Evolutionary conservation across 2,888 invertebrate genomes (phyloP), one percentile per base, ranked within the genome.

Genomic region (Odontothrips loti): DNA sequence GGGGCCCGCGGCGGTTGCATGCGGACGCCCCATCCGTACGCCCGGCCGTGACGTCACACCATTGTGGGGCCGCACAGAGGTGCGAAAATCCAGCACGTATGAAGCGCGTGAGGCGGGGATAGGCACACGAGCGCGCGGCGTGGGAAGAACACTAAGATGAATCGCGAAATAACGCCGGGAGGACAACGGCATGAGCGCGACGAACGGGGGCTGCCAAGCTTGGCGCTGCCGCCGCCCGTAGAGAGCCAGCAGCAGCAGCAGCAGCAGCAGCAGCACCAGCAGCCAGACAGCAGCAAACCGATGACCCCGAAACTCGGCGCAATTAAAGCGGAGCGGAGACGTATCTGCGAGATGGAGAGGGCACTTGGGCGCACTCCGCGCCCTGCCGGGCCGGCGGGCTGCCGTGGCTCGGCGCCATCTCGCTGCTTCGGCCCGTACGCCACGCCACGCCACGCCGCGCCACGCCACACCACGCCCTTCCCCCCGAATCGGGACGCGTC

Each of bases 391-490:
- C n/a, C n/a, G n/a, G 63, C 63, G 63, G 1, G 63, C 63, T 3
- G 68, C 68, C n/a, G 58, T 27, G 12, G 68, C 68, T 12, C 68
- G 68, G 8, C 68, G 68, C 23, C 68, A 23, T 9, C 63, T 11
- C 68, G 23, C n/a, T 23, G 23, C 68, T 20, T 8, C 63, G n/a
- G 20, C 17, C 8, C 68, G 68, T 68, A n/a, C n/a, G 51, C 48
- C 48, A 9, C 48, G 48, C 48, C 48, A 9, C 27, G 78, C 27
- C 27, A 48, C 81, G 81, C 79, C 63, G 79, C 79, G 81, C 79
- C 51, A 51, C 79, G 51, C 79, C 51, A 17, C 58, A 15, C 17
- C 58, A 58, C 58, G 58, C 20, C 58, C 58, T 43, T 43, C 34
- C 34, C 34, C 34, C 3, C 34, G 34, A 43, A 43, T 43, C 34